Base-by-base conservation (phyloP, 1,140 invertebrate species). In the Druon quercuslanigerum region DNA sequence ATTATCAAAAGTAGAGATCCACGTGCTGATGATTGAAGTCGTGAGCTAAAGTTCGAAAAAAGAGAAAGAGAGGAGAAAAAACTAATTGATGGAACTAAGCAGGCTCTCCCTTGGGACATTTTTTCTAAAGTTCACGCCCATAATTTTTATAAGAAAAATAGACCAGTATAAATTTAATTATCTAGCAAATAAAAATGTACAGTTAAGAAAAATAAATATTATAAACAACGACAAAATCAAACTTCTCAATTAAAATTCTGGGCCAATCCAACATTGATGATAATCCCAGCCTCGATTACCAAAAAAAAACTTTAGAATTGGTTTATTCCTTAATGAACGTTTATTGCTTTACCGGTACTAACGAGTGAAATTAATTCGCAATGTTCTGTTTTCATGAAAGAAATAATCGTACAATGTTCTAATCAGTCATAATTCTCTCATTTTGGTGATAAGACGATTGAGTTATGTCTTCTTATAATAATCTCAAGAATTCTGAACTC, bases 361-460 rank as follows among this genome's bases (percentile, higher is more conserved):
- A 4, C 14, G 57, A 66, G 25, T 66, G 57, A 66, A 33, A 66
- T 66, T 33, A 33, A 66, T 66, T 66, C 14, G 25, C 57, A 13
- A 66, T 66, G 40, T 25, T 66, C 57, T 33, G 57, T 16, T 66
- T 66, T 66, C 57, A 66, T 66, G n/a, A 66, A 66, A 66, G 57
- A 66, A 66, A 66, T 66, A 16, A 66, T 66, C 57, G 16, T 66
- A 66, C 57, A 66, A 33, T 66, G 57, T 66, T 66, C 16, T 16
- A 66, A 83, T 84, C 80, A 20, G 6, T 71, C 80, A 82, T 82
- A 33, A 66, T 66, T 66, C 19, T 66, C 25, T 33, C 7, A 25
- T 66, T 33, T 33, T 20, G 40, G 20, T 66, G 25, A 66, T 66
- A 66, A 66, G 13, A 25, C 57, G 7, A 25, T 33, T 66, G 14